Conservation (phyloP, 2,797 vertebrate species). For the Phalloptychus januarius region DNA sequence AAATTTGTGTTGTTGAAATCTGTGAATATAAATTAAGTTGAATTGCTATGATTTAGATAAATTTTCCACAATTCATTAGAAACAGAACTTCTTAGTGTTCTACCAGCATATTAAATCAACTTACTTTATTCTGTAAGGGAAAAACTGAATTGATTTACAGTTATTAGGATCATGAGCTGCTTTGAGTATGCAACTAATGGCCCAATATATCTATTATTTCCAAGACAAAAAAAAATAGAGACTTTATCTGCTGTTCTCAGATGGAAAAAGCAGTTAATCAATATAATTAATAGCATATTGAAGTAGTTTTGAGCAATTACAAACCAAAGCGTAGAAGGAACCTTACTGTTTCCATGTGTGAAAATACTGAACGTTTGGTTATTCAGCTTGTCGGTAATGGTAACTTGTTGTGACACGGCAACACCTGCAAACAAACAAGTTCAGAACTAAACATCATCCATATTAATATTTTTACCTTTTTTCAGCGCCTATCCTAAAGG, state of each 20-base stretch:
- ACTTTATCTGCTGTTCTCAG: too few species aligned
- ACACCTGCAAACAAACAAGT: conserved; percentile 28
- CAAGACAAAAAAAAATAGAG: neutral
- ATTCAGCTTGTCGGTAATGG: conserved; percentile 4
- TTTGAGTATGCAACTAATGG: neutral
- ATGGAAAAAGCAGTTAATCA: neutral
- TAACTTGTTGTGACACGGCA: conserved; percentile 26
- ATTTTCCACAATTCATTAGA: neutral
- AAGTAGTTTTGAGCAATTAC: neutral
- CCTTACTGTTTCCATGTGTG: conserved; percentile 29
- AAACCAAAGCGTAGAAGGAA: neutral
- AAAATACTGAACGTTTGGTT: conserved; percentile 24
- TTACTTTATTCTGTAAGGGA: neutral
- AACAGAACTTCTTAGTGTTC: neutral
- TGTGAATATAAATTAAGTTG: neutral
- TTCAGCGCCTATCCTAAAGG: neutral
- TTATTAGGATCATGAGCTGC: neutral
- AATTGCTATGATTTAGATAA: neutral
- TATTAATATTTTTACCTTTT: neutral
- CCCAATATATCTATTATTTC: neutral
- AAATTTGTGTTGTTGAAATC: neutral
- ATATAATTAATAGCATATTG: neutral
- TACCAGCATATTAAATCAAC: neutral
- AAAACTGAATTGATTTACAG: neutral
- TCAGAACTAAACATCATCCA: neutral